Conservation (phyloP, 2,888 invertebrate genomes). For the Amiota minor region DNA sequence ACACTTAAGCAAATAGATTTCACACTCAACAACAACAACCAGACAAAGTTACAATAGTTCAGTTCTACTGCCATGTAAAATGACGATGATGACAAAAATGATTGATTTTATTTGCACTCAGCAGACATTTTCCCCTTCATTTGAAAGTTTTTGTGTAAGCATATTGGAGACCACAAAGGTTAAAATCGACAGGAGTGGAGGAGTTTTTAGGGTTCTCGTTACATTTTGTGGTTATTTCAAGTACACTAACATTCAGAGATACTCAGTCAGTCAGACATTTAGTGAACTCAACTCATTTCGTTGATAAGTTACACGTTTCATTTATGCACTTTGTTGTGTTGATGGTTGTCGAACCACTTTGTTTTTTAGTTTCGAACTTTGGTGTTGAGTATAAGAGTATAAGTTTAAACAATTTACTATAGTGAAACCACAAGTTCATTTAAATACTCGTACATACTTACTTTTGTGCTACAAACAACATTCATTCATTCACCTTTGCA, state of each 20-base stretch:
- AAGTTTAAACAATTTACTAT: no score
- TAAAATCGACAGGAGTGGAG: neutral
- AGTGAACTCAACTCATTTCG: constrained; percentile 11
- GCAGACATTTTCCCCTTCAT: neutral
- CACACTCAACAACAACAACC: constrained; percentile 38
- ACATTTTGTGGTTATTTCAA: constrained; percentile 27
- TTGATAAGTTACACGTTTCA: neutral
- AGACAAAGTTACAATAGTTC: neutral
- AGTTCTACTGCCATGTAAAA: constrained; percentile 5
- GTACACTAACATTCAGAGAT: constrained; percentile 18
- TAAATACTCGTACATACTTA: neutral
- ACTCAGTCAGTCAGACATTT: constrained; percentile 41
- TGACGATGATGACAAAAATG: constrained; percentile 53
- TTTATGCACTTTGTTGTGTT: neutral
- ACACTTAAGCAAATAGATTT: constrained; percentile 64
- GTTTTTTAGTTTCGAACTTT: neutral
- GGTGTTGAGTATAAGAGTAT: neutral
- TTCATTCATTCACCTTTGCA: no score
- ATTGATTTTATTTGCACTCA: constrained; percentile 66
- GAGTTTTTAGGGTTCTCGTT: neutral
- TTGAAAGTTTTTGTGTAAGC: neutral
- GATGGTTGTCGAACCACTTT: neutral
- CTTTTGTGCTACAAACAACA: no score
- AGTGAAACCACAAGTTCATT: neutral
- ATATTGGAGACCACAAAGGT: neutral